phyloP scores from a whole-genome alignment of 2,888 invertebrate genomes.

The Drosophila putrida region DNA sequence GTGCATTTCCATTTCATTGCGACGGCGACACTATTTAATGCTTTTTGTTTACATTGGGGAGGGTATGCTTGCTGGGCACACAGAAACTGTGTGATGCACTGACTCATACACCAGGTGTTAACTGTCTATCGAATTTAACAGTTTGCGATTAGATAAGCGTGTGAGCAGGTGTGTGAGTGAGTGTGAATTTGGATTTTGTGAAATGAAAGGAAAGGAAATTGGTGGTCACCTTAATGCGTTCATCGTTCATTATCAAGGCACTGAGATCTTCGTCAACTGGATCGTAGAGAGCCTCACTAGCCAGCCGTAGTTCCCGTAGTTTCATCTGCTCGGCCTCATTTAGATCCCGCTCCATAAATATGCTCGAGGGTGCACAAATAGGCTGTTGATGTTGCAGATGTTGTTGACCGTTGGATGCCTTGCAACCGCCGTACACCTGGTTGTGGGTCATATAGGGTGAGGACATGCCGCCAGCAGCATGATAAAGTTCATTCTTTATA shows the following conservation, averaged over 20 bases:
- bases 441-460: constrained; percentile 25
- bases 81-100: constrained; percentile 62
- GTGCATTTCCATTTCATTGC: constrained; percentile 7
- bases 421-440: constrained; percentile 50
- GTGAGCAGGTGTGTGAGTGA: constrained; percentile 39
- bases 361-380: constrained; percentile 73
- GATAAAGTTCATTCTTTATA: constrained; percentile 76
- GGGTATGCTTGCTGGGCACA: constrained; percentile 59
- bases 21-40: constrained; percentile 37
- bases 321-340: constrained; percentile 93
- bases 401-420: constrained; percentile 43
- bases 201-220: background rate
- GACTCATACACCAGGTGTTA: constrained; percentile 75
- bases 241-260: constrained; percentile 89
- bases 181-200: constrained; percentile 27
- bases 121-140: constrained; percentile 55
- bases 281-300: constrained; percentile 93
- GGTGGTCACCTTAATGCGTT: constrained; percentile 87
- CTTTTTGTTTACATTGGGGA: constrained; percentile 71
- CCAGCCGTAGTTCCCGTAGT: constrained; percentile 93
- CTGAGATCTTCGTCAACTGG: constrained; percentile 94
- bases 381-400: constrained; percentile 65
- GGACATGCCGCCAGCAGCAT: constrained; percentile 51
- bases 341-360: constrained; percentile 86
- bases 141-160: constrained; percentile 69